Conservation (phyloP, 1,140 invertebrate genomes). For the Saccostrea glomerata region DNA sequence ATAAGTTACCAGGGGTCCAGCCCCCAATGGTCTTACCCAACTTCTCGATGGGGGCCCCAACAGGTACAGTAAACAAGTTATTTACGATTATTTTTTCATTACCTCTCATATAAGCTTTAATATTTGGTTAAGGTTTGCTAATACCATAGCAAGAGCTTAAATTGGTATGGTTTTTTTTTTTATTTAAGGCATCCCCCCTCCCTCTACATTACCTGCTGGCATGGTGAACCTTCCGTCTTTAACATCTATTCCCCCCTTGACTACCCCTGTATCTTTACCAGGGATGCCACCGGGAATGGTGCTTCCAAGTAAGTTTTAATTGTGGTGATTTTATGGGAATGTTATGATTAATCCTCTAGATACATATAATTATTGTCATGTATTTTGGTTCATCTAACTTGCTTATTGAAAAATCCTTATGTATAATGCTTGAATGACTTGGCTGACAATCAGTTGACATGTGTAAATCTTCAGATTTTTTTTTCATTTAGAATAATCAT, state of each 20-base stretch:
- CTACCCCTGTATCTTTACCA: constrained; percentile 68
- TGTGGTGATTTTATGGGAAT: not conserved
- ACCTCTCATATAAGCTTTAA: not conserved
- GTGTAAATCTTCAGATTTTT: too few relatives aligned
- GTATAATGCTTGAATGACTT: too few relatives aligned
- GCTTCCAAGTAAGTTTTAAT: constrained; percentile 51
- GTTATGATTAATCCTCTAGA: not conserved
- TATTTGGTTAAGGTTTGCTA: not conserved
- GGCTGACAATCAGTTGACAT: too few relatives aligned
- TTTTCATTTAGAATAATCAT: not conserved
- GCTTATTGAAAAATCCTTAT: too few relatives aligned
- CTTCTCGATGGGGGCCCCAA: constrained; percentile 42
- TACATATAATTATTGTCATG: too few relatives aligned
- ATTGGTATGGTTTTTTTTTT: constrained; percentile 12
- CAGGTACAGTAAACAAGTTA: constrained; percentile 9
- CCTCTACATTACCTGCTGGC: constrained; percentile 51
- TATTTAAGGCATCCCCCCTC: constrained; percentile 58
- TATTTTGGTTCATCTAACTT: too few relatives aligned
- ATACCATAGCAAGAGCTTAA: not conserved
- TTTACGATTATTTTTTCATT: not conserved
- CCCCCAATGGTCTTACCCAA: constrained; percentile 45
- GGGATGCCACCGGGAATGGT: constrained; percentile 70
- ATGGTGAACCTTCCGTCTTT: constrained; percentile 59
- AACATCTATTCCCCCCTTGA: constrained; percentile 66
- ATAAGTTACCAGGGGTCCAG: not conserved